Conservation (phyloP, 2,888 invertebrate genomes). For the Apamea anceps region DNA sequence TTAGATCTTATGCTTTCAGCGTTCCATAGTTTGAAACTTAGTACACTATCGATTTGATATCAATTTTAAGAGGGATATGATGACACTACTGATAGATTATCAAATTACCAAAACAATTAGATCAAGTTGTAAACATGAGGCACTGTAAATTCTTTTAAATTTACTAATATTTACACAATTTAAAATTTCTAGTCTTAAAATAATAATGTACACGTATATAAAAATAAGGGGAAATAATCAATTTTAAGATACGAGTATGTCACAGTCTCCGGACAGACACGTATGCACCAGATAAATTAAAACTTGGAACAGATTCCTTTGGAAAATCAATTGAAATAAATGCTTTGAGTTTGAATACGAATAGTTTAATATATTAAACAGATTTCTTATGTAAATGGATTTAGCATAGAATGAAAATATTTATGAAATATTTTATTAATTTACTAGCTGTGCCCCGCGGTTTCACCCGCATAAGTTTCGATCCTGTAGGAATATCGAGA, state of each 20-base stretch:
- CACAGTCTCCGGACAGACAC: not conserved
- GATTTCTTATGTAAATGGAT: not conserved
- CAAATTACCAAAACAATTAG: not conserved
- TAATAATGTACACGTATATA: too few relatives aligned
- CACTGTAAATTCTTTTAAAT: not conserved
- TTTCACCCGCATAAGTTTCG: too few relatives aligned
- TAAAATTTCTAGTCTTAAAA: not conserved
- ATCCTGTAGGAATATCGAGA: too few relatives aligned
- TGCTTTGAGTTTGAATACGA: too few relatives aligned
- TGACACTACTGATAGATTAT: not conserved
- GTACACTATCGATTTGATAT: not conserved
- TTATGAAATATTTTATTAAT: not conserved
- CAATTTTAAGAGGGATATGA: not conserved
- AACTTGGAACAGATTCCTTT: too few relatives aligned
- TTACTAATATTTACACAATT: not conserved
- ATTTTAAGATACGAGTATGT: not conserved
- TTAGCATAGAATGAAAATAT: not conserved
- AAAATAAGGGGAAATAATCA: not conserved
- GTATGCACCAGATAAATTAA: too few relatives aligned
- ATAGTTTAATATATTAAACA: not conserved
- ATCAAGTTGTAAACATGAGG: not conserved
- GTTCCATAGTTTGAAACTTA: constrained; percentile 19
- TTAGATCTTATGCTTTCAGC: not conserved
- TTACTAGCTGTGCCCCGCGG: too few relatives aligned
- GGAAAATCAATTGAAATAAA: too few relatives aligned